Conservation (phyloP, 2,888 invertebrate species). For the Temnothorax rugatulus region DNA sequence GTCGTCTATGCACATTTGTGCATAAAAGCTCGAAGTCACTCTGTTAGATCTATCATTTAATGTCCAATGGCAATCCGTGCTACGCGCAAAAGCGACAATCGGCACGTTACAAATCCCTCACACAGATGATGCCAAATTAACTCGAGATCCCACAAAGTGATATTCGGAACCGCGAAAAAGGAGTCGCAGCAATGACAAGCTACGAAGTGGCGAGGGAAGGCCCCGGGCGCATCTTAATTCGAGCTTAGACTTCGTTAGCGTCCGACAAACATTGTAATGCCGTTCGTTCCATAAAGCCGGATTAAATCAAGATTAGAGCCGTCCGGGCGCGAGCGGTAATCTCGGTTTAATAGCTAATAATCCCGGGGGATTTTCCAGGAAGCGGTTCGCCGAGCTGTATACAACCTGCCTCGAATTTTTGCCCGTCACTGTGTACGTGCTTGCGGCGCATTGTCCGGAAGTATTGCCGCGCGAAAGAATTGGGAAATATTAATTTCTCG, state of each 20-base stretch:
- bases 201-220: constrained; percentile 29
- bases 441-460: constrained; percentile 18
- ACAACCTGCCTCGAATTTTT: constrained; percentile 45
- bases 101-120: constrained; percentile 63
- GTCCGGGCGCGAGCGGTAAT: constrained; percentile 71
- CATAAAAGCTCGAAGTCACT: background rate
- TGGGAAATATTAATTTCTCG: constrained; percentile 65
- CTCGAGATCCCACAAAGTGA: constrained; percentile 64
- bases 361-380: constrained; percentile 66
- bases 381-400: constrained; percentile 26
- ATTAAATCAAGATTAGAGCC: constrained; percentile 78
- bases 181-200: constrained; percentile 20
- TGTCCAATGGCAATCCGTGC: constrained; percentile 13
- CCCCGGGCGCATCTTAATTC: constrained; percentile 77
- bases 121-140: constrained; percentile 67
- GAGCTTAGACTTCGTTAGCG: constrained; percentile 79
- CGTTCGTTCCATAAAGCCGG: constrained; percentile 69
- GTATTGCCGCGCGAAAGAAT: constrained; percentile 16
- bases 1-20: background rate
- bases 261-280: constrained; percentile 59
- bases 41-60: constrained; percentile 62
- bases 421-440: constrained; percentile 25
- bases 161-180: background rate
- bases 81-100: constrained; percentile 55
- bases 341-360: constrained; percentile 80